Evolutionary conservation across 2,888 invertebrate species (phyloP).

Genomic region (Drepanosiphum platanoidis): DNA sequence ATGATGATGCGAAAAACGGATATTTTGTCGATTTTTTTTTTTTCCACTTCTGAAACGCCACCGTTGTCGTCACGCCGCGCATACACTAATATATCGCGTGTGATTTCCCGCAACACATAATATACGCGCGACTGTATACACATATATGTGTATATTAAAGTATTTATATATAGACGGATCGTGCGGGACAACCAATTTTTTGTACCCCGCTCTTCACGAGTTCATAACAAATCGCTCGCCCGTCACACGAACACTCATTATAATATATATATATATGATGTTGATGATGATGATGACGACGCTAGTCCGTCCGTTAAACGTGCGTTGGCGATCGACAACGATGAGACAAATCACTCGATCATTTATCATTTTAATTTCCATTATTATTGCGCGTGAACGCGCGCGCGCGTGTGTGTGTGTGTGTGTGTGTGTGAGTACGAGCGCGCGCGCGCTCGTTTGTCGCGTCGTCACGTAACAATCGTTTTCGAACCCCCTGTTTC

Average conservation of each 20-base stretch:
- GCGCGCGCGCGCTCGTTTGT: constrained; percentile 21
- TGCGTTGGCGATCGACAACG: constrained; percentile 38
- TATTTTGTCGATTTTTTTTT: background rate
- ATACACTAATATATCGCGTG: background rate
- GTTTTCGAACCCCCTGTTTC: background rate
- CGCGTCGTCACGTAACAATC: constrained; percentile 58
- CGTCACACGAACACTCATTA: background rate
- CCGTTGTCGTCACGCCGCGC: background rate
- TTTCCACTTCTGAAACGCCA: background rate
- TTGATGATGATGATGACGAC: background rate
- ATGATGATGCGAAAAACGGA: background rate
- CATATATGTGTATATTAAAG: background rate
- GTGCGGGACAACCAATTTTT: constrained; percentile 13
- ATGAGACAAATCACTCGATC: constrained; percentile 54
- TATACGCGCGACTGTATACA: background rate
- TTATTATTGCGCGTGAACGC: constrained; percentile 40
- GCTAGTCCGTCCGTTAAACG: constrained; percentile 34
- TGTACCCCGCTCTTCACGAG: background rate
- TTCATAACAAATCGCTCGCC: constrained; percentile 22
- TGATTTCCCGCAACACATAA: background rate
- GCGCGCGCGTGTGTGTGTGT: background rate
- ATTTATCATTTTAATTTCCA: constrained; percentile 60
- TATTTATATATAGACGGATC: background rate
- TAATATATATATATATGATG: background rate
- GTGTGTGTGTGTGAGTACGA: background rate